phyloP scores from a whole-genome alignment of 1,140 invertebrate genomes.

The Leguminivora glycinivorella region DNA sequence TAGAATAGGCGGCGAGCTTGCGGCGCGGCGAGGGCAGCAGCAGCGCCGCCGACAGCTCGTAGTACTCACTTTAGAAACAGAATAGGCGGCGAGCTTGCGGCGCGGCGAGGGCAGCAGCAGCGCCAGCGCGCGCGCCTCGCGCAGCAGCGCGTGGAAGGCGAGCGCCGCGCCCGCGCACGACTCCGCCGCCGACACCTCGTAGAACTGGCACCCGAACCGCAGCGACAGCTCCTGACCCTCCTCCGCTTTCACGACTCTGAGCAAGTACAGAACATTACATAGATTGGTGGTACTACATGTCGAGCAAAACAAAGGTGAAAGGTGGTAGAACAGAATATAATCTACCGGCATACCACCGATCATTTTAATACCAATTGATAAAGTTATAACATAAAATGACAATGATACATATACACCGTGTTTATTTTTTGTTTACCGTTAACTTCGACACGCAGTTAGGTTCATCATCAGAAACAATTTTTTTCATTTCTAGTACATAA shows the following conservation, averaged over 20 bases:
- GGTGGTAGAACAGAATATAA: no score
- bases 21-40: conserved; percentile 85
- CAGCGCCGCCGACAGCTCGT: conserved; percentile 90
- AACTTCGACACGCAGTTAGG: no score
- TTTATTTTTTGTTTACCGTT: no score
- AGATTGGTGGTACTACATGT: not conserved
- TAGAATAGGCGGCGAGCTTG: conserved; percentile 87
- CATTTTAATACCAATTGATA: no score
- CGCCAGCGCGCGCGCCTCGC: conserved; percentile 86
- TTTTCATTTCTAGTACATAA: no score
- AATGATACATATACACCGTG: no score
- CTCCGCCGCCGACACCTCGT: conserved; percentile 92
- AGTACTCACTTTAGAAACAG: conserved; percentile 84
- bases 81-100: conserved; percentile 87
- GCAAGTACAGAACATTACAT: conserved; percentile 28
- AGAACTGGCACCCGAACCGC: conserved; percentile 90
- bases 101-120: conserved; percentile 85
- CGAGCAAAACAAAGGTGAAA: no score
- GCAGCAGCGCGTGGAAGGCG: conserved; percentile 88
- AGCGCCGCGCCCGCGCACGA: conserved; percentile 87
- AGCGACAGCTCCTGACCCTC: conserved; percentile 89
- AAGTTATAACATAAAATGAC: no score
- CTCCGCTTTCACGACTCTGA: conserved; percentile 87
- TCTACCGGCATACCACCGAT: no score
- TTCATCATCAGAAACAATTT: no score